Percentiles rank a stretch among this genome's conserved stretches.
Conservation (phyloP, 2,797 vertebrate genomes). For the Hypotaenidia okinawae region DNA sequence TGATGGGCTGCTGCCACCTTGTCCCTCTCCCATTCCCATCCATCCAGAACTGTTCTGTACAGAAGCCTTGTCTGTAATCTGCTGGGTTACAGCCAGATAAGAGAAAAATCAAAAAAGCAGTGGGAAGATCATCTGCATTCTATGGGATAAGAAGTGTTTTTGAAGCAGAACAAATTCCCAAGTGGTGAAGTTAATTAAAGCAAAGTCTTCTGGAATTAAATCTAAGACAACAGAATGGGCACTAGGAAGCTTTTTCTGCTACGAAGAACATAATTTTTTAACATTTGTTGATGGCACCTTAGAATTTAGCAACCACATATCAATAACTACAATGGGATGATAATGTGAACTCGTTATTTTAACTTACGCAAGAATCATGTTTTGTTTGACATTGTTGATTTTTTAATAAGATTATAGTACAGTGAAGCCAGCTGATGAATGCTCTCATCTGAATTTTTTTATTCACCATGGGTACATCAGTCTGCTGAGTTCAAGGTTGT, state of each 20-base stretch:
- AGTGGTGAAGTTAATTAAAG: not conserved
- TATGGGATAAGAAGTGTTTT: not conserved
- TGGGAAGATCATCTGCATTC: not conserved
- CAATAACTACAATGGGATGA: not conserved
- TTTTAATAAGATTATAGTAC: not conserved
- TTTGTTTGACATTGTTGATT: not conserved
- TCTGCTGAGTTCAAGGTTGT: not conserved
- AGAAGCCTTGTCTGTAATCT: not conserved
- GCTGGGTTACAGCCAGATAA: not conserved
- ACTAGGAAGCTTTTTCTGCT: not conserved
- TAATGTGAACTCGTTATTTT: not conserved
- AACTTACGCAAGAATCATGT: not conserved
- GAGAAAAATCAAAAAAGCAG: not conserved
- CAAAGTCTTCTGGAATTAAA: not conserved
- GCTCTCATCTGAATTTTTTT: not conserved
- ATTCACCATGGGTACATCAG: not conserved
- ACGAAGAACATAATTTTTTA: not conserved
- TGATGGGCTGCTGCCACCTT: not conserved
- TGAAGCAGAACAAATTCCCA: not conserved
- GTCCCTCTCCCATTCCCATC: not conserved
- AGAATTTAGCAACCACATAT: not conserved
- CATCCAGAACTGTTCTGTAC: not conserved
- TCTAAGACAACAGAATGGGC: not conserved
- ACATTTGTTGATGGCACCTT: not conserved
- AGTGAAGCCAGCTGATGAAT: not conserved